Evolutionary conservation across 2,113 vertebrate species (phyloP).

Genomic region (Trinectes maculatus): DNA sequence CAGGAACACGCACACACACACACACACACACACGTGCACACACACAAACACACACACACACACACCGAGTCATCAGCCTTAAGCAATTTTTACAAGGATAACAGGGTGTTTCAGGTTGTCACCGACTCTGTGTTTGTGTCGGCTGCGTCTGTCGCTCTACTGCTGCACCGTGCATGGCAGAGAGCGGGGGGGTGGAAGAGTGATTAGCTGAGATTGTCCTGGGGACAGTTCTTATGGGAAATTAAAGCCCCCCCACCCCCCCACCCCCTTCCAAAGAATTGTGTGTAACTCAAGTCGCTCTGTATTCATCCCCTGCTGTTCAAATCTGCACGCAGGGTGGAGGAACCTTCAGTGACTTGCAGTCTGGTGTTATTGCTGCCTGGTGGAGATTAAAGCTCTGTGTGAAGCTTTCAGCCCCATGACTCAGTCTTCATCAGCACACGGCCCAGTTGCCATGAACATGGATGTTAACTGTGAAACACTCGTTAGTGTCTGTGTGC

Average conservation of each 20-base stretch:
- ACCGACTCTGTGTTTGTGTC: conserved; percentile 6
- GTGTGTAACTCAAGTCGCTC: conserved; percentile 21
- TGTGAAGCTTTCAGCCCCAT: background rate
- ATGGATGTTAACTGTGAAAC: too few species aligned
- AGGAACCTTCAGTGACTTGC: conserved; percentile 6
- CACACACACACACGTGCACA: conserved; percentile 1
- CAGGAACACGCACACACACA: background rate
- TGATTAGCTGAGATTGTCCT: conserved; percentile 52
- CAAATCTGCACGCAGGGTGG: background rate
- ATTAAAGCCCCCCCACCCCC: conserved; percentile 45
- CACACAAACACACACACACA: conserved; percentile 8
- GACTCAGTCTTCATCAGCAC: background rate
- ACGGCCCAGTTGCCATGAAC: too few species aligned
- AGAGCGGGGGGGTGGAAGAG: conserved; percentile 13
- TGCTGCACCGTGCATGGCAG: too few species aligned
- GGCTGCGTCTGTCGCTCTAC: background rate
- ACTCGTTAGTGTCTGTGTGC: too few species aligned
- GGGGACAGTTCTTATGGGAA: conserved; percentile 52
- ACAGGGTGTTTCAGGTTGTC: conserved; percentile 17
- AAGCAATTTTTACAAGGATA: conserved; percentile 48
- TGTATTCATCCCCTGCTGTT: conserved; percentile 22
- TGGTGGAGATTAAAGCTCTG: background rate
- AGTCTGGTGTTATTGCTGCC: conserved; percentile 3
- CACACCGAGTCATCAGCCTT: conserved; percentile 28
- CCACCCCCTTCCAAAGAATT: too few species aligned